Percentiles rank a stretch among this genome's conserved stretches.
phyloP scores from a whole-genome alignment of 1,140 invertebrate species.

The Drosophila quadrilineata region DNA sequence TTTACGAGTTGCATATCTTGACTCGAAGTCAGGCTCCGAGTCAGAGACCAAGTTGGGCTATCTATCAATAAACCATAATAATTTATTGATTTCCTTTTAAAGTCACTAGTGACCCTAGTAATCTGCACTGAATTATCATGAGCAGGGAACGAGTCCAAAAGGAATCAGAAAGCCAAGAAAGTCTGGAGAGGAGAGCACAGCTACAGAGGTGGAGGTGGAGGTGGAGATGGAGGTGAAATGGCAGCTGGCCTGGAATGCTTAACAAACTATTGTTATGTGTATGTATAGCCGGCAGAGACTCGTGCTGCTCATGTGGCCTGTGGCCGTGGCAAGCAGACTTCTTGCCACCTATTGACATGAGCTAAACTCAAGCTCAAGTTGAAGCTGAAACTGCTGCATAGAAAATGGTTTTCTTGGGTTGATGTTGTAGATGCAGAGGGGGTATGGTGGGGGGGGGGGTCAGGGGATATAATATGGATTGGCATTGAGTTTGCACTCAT shows the following conservation, averaged over 20 bases:
- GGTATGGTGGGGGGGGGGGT: not conserved
- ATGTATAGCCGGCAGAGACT: too few species aligned
- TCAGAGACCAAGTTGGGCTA: conserved; percentile 18
- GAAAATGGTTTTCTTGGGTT: too few species aligned
- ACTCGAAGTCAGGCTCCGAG: too few species aligned
- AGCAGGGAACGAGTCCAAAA: not conserved
- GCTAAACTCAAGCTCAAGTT: not conserved
- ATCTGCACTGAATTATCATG: conserved; percentile 53
- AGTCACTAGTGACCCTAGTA: conserved; percentile 66
- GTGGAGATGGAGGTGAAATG: not conserved
- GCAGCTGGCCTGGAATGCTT: conserved; percentile 22
- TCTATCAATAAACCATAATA: conserved; percentile 72
- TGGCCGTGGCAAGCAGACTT: conserved; percentile 37
- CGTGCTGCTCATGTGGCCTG: conserved; percentile 28
- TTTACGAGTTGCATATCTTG: conserved; percentile 46
- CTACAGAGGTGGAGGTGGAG: not conserved
- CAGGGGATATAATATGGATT: not conserved
- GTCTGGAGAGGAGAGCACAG: conserved; percentile 1
- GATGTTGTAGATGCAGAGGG: too few species aligned
- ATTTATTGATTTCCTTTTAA: conserved; percentile 72
- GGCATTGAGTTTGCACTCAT: conserved; percentile 42
- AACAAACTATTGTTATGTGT: conserved; percentile 54
- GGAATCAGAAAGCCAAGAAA: conserved; percentile 9
- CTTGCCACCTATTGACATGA: conserved; percentile 40
- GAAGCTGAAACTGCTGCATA: not conserved